phyloP scores from a whole-genome alignment of 2,888 invertebrate genomes.

The Lepidocyrtoides sp. region DNA sequence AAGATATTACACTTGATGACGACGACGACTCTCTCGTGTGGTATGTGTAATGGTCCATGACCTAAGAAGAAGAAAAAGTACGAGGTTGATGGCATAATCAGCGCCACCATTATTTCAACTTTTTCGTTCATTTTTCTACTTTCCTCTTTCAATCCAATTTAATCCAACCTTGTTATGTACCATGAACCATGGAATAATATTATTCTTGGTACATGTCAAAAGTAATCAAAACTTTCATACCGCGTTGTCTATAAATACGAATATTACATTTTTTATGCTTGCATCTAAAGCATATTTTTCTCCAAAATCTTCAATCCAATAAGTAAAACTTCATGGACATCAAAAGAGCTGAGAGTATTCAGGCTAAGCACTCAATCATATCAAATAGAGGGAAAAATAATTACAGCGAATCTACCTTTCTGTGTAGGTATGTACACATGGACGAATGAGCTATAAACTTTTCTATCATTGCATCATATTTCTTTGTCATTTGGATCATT shows the following conservation, averaged over 20 bases:
- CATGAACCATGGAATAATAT: conserved; percentile 1
- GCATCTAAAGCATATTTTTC: not conserved
- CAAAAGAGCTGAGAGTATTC: not conserved
- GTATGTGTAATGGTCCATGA: conserved; percentile 66
- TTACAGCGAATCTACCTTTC: too few species aligned
- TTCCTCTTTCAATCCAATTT: too few species aligned
- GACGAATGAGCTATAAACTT: not conserved
- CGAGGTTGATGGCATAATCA: conserved; percentile 70
- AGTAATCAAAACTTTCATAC: conserved; percentile 52
- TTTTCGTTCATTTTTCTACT: conserved; percentile 37
- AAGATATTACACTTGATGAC: not conserved
- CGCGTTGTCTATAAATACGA: not conserved
- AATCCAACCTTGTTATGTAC: conserved; percentile 2
- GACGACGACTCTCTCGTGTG: not conserved
- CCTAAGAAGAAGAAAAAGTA: conserved; percentile 59
- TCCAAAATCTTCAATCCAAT: not conserved
- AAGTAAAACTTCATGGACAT: conserved; percentile 36
- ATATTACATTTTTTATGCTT: not conserved
- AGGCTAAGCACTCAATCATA: not conserved
- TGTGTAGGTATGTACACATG: not conserved
- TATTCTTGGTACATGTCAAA: conserved; percentile 56
- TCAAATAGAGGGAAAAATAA: not conserved
- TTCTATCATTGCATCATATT: conserved; percentile 10
- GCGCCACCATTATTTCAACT: conserved; percentile 10
- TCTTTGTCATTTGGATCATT: conserved; percentile 37